Percentiles rank a stretch among this genome's conserved stretches.
phyloP scores from a whole-genome alignment of 2,113 vertebrate genomes.

The Catharus minimus region DNA sequence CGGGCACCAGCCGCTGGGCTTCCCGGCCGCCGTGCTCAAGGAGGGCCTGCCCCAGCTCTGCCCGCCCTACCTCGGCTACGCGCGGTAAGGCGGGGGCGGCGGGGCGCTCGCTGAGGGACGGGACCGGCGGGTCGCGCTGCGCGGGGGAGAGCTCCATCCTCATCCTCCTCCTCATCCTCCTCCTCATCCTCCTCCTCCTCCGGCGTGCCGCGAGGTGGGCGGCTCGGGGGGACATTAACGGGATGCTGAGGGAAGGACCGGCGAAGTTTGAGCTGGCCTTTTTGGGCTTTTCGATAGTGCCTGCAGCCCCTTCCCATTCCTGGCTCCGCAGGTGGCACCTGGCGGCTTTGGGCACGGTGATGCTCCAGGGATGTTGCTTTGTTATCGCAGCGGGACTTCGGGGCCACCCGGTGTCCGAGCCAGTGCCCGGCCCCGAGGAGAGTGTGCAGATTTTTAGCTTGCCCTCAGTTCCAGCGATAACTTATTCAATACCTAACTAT shows the following conservation, averaged over 20 bases:
- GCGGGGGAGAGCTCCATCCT: neutral
- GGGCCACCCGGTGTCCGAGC: neutral
- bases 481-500: too few relatives aligned
- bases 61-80: conserved; percentile 73
- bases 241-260: neutral
- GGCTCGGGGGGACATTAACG: fast-evolving
- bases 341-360: fast-evolving
- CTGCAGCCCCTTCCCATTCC: too few relatives aligned
- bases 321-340: neutral
- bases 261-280: neutral
- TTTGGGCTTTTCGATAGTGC: fast-evolving
- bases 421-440: neutral
- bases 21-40: conserved; percentile 67
- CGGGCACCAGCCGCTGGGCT: conserved; percentile 67
- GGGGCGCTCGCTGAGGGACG: neutral
- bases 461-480: neutral
- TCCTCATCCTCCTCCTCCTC: neutral
- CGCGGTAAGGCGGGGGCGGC: conserved; percentile 65
- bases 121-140: neutral
- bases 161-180: neutral
- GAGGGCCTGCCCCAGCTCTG: conserved; percentile 70
- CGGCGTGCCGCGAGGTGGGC: neutral
- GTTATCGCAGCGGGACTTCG: fast-evolving
- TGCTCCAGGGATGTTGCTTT: fast-evolving
- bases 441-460: fast-evolving